Conservation (phyloP, 1,140 invertebrate genomes). For the Macrosteles quadrilineatus region DNA sequence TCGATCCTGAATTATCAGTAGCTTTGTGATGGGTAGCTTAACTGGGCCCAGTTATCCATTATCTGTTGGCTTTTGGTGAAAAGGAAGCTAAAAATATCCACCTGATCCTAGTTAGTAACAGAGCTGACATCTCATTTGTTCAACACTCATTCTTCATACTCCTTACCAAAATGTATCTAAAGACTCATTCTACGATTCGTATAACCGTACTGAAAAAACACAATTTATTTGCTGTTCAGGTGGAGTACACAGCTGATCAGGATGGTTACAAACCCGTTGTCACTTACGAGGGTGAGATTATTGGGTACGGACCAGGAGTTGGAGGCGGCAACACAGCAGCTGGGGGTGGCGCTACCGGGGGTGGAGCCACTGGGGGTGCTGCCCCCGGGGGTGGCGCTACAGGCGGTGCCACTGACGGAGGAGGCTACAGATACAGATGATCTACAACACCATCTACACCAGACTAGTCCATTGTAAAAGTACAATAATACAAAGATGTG, state of each 20-base stretch:
- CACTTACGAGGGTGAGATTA: conserved; percentile 63
- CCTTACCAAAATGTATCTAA: no score
- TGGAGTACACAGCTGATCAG: conserved; percentile 75
- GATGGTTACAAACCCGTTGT: conserved; percentile 81
- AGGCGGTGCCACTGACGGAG: neutral
- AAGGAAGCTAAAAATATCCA: no score
- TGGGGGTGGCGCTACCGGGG: neutral
- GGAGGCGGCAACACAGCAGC: conserved; percentile 3
- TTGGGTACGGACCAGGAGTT: conserved; percentile 43
- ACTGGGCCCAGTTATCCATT: no score
- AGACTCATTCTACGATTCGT: no score
- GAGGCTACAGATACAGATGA: conserved; percentile 11
- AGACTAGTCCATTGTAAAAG: neutral
- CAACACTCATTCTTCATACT: no score
- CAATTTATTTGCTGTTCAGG: neutral
- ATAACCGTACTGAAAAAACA: no score
- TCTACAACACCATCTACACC: neutral
- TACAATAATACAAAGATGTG: no score
- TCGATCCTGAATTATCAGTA: no score
- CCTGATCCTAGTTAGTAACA: no score
- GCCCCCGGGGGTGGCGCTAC: conserved; percentile 9
- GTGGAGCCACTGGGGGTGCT: conserved; percentile 19
- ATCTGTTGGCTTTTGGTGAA: no score
- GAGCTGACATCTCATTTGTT: no score
- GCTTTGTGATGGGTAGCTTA: no score